A percentile compares a stretch with the other conserved stretches of the same genome.
phyloP scores from a whole-genome alignment of 2,888 invertebrate species.

The Sphecodes monilicornis region DNA sequence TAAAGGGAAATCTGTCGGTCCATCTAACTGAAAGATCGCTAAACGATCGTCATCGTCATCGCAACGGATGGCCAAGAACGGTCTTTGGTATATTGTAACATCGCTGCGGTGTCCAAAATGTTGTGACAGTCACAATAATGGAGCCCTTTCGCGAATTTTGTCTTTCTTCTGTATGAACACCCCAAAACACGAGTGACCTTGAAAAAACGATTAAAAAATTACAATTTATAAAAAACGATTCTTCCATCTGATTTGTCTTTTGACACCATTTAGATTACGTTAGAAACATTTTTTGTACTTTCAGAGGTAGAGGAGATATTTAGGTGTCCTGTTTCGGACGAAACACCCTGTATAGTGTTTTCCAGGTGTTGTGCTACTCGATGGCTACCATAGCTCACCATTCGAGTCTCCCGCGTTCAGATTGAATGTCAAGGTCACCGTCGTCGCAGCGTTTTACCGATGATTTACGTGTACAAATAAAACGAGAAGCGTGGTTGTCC shows the following conservation, averaged over 20 bases:
- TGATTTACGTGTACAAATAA: background rate
- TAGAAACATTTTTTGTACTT: too few species aligned
- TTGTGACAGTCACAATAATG: constrained; percentile 72
- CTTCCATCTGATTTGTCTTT: too few species aligned
- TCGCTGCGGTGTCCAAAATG: constrained; percentile 67
- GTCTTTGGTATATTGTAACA: constrained; percentile 48
- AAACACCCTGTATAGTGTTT: too few species aligned
- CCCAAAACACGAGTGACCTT: too few species aligned
- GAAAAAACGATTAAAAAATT: too few species aligned
- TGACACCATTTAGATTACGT: too few species aligned
- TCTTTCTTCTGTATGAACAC: background rate
- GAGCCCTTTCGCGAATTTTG: background rate
- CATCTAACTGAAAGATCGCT: constrained; percentile 67
- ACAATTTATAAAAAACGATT: too few species aligned
- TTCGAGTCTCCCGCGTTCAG: too few species aligned
- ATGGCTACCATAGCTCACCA: too few species aligned
- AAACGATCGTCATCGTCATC: constrained; percentile 62
- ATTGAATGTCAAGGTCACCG: background rate
- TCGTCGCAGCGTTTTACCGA: background rate
- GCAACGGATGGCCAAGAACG: constrained; percentile 57
- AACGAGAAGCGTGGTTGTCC: background rate
- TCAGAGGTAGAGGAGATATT: too few species aligned
- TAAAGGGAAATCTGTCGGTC: constrained; percentile 51
- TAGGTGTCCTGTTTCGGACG: too few species aligned
- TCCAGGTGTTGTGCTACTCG: too few species aligned